Conservation (phyloP, 2,888 invertebrate genomes). For the Melitaea athalia region DNA sequence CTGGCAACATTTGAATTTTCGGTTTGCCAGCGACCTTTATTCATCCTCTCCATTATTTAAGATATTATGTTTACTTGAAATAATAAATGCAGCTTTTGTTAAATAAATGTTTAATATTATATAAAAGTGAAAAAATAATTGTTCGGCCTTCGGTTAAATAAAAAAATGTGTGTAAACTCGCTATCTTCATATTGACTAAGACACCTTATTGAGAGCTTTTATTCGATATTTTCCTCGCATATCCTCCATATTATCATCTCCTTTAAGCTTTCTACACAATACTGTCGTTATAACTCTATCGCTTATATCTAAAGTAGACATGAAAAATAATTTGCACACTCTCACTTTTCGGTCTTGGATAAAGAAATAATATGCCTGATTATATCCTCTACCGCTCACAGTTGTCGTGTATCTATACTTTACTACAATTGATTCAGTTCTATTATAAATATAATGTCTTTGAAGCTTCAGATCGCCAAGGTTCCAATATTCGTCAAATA, state of each 20-base stretch:
- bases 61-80: too few relatives aligned
- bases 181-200: too few relatives aligned
- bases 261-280: neutral
- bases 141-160: too few relatives aligned
- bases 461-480: neutral
- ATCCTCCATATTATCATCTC: neutral
- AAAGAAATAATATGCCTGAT: neutral
- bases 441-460: slow-evolving; percentile 1
- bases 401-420: neutral
- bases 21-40: too few relatives aligned
- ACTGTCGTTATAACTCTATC: neutral
- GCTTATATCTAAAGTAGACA: neutral
- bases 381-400: neutral
- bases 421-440: neutral
- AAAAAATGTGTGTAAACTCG: too few relatives aligned
- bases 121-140: too few relatives aligned
- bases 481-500: slow-evolving; percentile 7
- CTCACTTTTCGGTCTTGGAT: neutral
- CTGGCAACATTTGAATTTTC: too few relatives aligned
- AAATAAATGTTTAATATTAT: too few relatives aligned
- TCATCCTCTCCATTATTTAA: too few relatives aligned
- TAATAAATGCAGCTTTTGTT: too few relatives aligned
- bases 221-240: neutral
- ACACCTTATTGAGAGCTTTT: neutral
- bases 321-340: neutral